These are phyloP conservation scores for Indri indri DNA, from an alignment of 2,113 vertebrate genomes.

Conservation along the genomic window DNA sequence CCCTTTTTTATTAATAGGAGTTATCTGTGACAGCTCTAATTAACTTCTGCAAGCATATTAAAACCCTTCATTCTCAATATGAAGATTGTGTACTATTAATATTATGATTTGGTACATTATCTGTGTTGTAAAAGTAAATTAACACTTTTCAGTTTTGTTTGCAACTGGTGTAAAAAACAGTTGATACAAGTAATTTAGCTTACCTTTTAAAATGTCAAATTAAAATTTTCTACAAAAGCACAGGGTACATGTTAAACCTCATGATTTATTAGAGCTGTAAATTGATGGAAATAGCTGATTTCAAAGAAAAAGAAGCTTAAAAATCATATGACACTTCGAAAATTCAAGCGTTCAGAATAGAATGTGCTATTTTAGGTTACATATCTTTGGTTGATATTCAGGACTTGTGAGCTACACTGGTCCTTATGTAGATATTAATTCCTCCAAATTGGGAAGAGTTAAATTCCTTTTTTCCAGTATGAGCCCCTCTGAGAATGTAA, in stretches of 20 bases:
- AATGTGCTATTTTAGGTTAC: neutral
- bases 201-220: conserved; percentile 11
- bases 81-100: neutral
- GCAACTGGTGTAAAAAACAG: neutral
- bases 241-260: neutral
- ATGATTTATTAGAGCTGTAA: neutral
- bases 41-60: neutral
- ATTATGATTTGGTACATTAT: neutral
- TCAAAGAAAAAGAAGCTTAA: conserved; percentile 29
- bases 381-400: conserved; percentile 2
- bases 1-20: neutral
- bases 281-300: neutral
- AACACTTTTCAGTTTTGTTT: conserved; percentile 49
- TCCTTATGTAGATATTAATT: neutral
- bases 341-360: neutral
- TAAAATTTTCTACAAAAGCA: conserved; percentile 8
- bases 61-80: conserved; percentile 1
- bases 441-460: neutral
- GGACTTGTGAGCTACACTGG: neutral
- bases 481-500: neutral
- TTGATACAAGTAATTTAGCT: conserved; percentile 15
- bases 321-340: neutral
- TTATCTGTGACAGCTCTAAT: neutral
- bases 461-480: neutral
- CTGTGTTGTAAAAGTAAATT: neutral